Evolutionary conservation across 1,140 invertebrate genomes (phyloP), one percentile per base, ranked within the genome.

Genomic region (Sitodiplosis mosellana): DNA sequence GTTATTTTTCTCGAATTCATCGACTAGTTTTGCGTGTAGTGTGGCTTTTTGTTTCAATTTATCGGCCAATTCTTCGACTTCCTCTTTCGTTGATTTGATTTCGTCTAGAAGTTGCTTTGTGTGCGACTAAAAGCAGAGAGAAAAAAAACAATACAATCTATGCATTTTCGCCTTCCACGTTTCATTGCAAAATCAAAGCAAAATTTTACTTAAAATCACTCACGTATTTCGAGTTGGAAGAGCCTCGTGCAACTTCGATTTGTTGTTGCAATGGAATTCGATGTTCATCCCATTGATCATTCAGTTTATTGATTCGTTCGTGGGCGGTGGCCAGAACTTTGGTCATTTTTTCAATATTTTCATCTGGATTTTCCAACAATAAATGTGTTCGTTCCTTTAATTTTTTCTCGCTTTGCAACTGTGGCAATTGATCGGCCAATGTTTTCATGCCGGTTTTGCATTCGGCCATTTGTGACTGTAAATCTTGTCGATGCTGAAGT

Each of bases 21-120:
- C 61, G 15, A 68, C 50, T 51, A 81, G 56, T 40, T 73, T 65
- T 8, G 58, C 51, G 54, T 69, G 70, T 17, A 64, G 60, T 34
- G 51, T 34, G 0, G 53, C 55, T 51, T 59, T 59, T 6, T 51
- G 49, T 22, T 53, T 47, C 19, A 64, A 48, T 11, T 54, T 52
- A 27, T 51, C 50, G 40, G 58, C 54, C 40, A 63, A 36, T 34
- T 62, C 50, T 18, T 54, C 52, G 8, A 59, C 58, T 12, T 27
- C 52, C 18, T 43, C 33, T 0, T 58, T 54, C 6, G 49, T 49
- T 17, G 14, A 38, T 45, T 38, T 49, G 15, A 41, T 46, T 46
- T 45, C 2, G 34, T 46, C 37, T 15, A 33, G 21, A 11, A 46
- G 17, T 41, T 34, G 27, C 40, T 20, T 22, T 27, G 43, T 45